These are phyloP conservation scores for Ceratosolen fusciceps DNA, from an alignment of 1,140 invertebrate genomes.

Conservation along the genomic window DNA sequence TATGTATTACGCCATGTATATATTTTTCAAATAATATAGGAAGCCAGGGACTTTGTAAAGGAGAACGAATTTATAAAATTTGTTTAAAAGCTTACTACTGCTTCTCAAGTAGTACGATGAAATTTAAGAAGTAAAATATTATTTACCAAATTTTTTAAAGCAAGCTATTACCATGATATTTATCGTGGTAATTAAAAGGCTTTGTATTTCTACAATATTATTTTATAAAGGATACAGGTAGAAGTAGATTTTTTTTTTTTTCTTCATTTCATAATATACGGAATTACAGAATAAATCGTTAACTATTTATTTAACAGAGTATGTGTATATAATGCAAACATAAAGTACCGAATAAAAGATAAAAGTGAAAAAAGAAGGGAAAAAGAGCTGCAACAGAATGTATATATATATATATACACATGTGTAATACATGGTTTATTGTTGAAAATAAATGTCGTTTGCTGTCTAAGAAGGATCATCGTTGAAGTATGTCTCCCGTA, in stretches of 20 bases:
- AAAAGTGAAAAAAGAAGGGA: background rate
- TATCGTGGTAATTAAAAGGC: constrained; percentile 7
- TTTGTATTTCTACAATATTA: background rate
- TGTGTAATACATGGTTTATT: background rate
- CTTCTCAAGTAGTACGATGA: too few relatives aligned
- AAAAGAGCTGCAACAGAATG: background rate
- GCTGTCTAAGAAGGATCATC: constrained; percentile 31
- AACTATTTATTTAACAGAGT: background rate
- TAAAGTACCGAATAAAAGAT: constrained; percentile 1
- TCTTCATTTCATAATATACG: background rate
- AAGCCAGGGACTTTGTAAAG: too few relatives aligned
- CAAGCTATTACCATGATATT: background rate
- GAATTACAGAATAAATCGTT: background rate
- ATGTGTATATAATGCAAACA: background rate
- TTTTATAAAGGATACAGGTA: background rate
- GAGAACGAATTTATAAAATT: too few relatives aligned
- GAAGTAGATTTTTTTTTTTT: background rate
- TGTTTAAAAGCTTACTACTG: too few relatives aligned
- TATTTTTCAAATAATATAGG: too few relatives aligned
- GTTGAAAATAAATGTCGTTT: constrained; percentile 26
- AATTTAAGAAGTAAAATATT: constrained; percentile 31
- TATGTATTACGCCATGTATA: too few relatives aligned
- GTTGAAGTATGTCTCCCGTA: background rate
- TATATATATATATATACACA: background rate
- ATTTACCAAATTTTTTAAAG: constrained; percentile 4